Evolutionary conservation across 2,797 vertebrate genomes (phyloP).

Genomic region (Hemibagrus guttatus): DNA sequence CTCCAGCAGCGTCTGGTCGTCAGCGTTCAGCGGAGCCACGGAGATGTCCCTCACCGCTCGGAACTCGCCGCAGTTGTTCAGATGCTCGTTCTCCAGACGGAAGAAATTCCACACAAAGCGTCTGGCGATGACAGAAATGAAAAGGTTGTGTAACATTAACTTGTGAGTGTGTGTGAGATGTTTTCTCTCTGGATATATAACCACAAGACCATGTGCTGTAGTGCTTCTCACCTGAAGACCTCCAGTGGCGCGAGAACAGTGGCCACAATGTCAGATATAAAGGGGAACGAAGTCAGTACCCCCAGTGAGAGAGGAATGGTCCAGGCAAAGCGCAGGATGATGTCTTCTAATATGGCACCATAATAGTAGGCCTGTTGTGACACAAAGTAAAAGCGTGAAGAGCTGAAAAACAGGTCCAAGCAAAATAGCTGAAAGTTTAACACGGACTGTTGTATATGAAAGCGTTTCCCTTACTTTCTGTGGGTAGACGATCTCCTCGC

Average conservation of each 20-base stretch:
- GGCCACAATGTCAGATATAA: slow-evolving; percentile 83
- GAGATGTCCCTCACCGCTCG: slow-evolving; percentile 95
- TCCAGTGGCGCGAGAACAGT: slow-evolving; percentile 92
- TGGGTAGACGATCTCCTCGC: slow-evolving; percentile 98
- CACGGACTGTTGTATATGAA: not conserved
- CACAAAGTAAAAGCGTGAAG: not conserved
- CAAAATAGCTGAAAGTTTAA: not conserved
- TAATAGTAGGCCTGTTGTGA: slow-evolving; percentile 92
- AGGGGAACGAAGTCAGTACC: slow-evolving; percentile 63
- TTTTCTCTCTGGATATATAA: not conserved
- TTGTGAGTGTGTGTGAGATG: too few relatives aligned
- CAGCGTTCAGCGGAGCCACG: slow-evolving; percentile 91
- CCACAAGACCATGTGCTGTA: not conserved
- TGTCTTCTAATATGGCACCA: slow-evolving; percentile 94
- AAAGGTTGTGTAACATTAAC: not conserved
- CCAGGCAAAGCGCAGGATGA: slow-evolving; percentile 94
- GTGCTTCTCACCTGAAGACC: slow-evolving; percentile 87
- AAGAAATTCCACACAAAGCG: slow-evolving; percentile 99
- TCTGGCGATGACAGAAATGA: slow-evolving; percentile 63
- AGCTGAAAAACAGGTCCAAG: not conserved
- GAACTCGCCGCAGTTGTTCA: slow-evolving; percentile 98
- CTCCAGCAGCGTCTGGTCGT: slow-evolving; percentile 94
- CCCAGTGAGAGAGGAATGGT: slow-evolving; percentile 87
- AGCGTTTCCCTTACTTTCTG: slow-evolving; percentile 82
- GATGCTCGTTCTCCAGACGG: slow-evolving; percentile 95